Evolutionary conservation across 2,113 vertebrate genomes (phyloP).

Genomic region (Saimiri boliviensis): DNA sequence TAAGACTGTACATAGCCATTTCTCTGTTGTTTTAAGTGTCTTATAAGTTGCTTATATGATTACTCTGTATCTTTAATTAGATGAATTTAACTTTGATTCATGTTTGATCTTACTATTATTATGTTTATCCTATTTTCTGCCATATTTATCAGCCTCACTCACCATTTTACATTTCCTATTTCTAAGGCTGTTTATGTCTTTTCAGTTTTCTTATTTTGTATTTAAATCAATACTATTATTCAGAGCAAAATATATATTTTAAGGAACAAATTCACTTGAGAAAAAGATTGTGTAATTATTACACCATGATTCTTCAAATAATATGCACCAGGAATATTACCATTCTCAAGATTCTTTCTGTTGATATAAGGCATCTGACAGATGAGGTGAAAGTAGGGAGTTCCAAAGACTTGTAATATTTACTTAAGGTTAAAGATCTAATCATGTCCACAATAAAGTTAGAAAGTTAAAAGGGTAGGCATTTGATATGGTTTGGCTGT

Average conservation of each 20-base stretch:
- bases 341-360: neutral
- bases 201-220: neutral
- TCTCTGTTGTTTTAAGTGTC: slow-evolving; percentile 28
- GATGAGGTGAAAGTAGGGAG: neutral
- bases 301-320: neutral
- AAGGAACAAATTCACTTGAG: neutral
- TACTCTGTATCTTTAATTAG: neutral
- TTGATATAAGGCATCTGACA: neutral
- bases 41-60: neutral
- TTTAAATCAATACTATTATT: neutral
- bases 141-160: neutral
- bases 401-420: neutral
- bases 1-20: neutral
- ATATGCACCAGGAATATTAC: neutral
- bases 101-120: neutral
- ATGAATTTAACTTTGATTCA: neutral
- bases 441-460: neutral
- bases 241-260: neutral
- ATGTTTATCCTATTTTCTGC: neutral
- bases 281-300: neutral
- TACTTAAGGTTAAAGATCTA: neutral
- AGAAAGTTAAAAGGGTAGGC: neutral
- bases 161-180: neutral
- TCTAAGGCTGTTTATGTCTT: neutral
- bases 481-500: neutral